Evolutionary conservation across 1,140 invertebrate species (phyloP).

Genomic region (Lucilia sericata): DNA sequence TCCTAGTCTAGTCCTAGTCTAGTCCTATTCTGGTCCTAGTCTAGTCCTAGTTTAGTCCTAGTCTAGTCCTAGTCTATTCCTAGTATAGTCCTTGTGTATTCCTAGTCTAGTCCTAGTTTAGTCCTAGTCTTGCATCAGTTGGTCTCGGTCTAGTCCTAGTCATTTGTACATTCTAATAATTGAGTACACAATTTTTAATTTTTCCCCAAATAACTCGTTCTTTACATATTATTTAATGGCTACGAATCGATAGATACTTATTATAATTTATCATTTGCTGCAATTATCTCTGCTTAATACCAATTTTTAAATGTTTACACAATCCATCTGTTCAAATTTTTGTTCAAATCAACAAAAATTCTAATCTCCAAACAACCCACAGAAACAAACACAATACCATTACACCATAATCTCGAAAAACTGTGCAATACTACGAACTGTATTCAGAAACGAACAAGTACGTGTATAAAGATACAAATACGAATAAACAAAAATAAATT

Average conservation of each 20-base stretch:
- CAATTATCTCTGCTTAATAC: conserved; percentile 26
- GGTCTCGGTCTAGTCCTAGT: no score
- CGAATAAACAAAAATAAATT: conserved; percentile 22
- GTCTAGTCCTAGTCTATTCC: no score
- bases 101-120: no score
- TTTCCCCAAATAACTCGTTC: no score
- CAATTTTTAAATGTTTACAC: conserved; percentile 59
- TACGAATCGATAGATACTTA: neutral
- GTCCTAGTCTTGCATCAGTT: no score
- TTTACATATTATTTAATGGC: no score
- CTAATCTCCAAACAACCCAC: conserved; percentile 38
- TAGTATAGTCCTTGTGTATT: no score
- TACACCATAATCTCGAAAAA: neutral
- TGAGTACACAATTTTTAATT: no score
- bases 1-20: no score
- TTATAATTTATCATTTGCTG: conserved; percentile 41
- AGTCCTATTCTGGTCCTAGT: no score
- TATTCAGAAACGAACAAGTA: neutral
- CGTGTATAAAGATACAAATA: neutral
- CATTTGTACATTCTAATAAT: no score
- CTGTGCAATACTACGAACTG: neutral
- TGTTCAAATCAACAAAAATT: neutral
- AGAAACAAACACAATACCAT: neutral
- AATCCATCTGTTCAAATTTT: conserved; percentile 66
- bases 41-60: no score